Conservation (phyloP, 1,140 invertebrate species). For the Trichoplusia ni region DNA sequence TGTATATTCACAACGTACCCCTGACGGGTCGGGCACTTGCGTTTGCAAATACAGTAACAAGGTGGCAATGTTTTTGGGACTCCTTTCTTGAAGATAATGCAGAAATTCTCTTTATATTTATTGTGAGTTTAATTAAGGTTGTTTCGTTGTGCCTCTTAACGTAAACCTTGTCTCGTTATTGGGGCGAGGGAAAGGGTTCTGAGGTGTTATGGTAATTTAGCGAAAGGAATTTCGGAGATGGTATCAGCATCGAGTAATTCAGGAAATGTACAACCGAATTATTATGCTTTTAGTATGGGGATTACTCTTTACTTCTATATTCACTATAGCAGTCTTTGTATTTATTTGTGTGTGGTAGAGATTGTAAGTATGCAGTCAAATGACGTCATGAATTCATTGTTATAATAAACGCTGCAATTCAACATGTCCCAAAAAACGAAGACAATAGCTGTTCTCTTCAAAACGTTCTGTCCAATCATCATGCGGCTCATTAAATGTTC, state of each 20-base stretch:
- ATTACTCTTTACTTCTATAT: no score
- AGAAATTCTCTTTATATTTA: slow-evolving; percentile 12
- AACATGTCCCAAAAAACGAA: no score
- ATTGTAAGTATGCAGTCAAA: no score
- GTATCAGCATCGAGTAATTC: background rate
- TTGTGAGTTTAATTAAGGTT: slow-evolving; percentile 25
- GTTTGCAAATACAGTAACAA: slow-evolving; percentile 20
- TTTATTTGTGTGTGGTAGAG: no score
- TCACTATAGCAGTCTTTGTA: no score
- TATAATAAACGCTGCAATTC: no score
- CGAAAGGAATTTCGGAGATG: background rate
- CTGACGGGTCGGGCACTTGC: slow-evolving; percentile 5
- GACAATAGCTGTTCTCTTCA: no score
- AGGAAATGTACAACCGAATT: background rate
- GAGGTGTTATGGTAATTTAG: background rate
- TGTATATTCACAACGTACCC: slow-evolving; percentile 15
- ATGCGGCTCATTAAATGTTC: no score
- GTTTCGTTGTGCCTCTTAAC: background rate
- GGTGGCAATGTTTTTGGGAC: slow-evolving; percentile 14
- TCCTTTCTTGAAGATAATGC: background rate
- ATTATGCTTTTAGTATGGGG: background rate
- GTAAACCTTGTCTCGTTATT: slow-evolving; percentile 16
- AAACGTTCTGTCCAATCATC: no score
- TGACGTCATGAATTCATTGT: no score
- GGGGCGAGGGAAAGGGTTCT: slow-evolving; percentile 6